Base-by-base conservation (phyloP, 2,888 invertebrate species). In the Matsumyia berberina region DNA sequence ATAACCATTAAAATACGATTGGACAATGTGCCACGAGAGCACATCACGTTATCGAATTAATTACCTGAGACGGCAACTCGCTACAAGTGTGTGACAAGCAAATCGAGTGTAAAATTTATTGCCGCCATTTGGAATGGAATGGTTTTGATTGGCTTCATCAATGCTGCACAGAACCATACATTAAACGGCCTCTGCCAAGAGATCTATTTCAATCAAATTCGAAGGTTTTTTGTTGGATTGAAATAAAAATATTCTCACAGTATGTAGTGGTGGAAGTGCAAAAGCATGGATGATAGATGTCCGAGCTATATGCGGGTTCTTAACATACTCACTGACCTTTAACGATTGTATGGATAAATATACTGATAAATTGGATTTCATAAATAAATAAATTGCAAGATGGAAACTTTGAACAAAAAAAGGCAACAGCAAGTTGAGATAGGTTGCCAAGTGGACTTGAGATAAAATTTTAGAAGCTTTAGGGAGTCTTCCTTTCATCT, bases 1-100 rank as follows among this genome's bases (percentile, higher is more conserved):
- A 74, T 74, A 79, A 64, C 51, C 62, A 62, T 62, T 73, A 39
- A 83, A 73, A 17, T 44, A 70, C 70, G 69, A 57, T 73, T 58
- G 55, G 64, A 73, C 69, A 69, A 49, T 83, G 57, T 39, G 62
- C 67, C 73, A 79, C 73, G 57, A 73, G 72, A 78, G 67, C 57
- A 69, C 79, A 79, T 74, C 79, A 79, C 79, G 83, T 74, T 69
- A 69, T 57, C 57, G 73, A 83, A 83, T 83, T 79, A 73, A 83
- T 83, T 83, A 79, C 17, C 58, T 35, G 39, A n/a, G 53, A 72
- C 49, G 49, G 57, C 64, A 44, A 44, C 74, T 57, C 67, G 49
- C 33, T 24, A 17, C 8, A 6, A n/a, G n/a, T 17, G 58, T 72
- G 39, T 49, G 46, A 83, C 67, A 69, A 64, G 62, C 73, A 44